Evolutionary conservation across 2,797 vertebrate species (phyloP), one percentile per base, ranked within the genome.

Genomic region (Halcyon chelicuti): DNA sequence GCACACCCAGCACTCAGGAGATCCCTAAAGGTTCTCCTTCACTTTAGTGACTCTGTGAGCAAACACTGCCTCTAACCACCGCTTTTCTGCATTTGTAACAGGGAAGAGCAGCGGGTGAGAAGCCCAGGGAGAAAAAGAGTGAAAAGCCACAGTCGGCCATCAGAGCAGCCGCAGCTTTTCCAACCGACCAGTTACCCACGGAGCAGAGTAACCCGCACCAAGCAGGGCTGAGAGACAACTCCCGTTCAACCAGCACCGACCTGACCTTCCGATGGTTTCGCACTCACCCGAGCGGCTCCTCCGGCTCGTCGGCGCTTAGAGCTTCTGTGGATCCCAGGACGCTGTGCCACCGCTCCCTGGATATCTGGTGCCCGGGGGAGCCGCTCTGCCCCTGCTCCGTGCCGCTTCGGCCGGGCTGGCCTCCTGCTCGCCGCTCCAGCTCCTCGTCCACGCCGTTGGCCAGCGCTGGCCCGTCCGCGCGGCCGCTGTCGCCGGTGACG

Each of bases 231-330:
- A 55, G 73, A 33, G 80, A 46, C 57, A 81, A 5, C 62, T 22
- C 62, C 16, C 3, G 1, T 8, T 9, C 40, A 31, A 44, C 23
- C 75, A 19, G 37, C 28, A 3, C 66, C 0, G 42, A 47, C 60
- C 76, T 7, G 2, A 22, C 0, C 1, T 35, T 7, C 3, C 1
- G 5, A 22, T 0, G 4, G 20, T 28, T 73, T 31, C 18, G 2
- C 60, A 94, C 88, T 97, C 91, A 97, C 97, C 97, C 81, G 2
- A 97, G 82, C 51, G 72, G 94, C 35, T 97, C 96, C 35, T 97
- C 97, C 0, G 40, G 44, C 62, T 97, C 94, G 10, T 94, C 84
- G 0, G 78, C 67, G 0, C 93, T 90, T 2, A 94, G 88, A 7
- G 89, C 93, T 80, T 91, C 96, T 0, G 88, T 86, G 44, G 92